Evolutionary conservation across 2,888 invertebrate genomes (phyloP).

Genomic region (Phania funesta): DNA sequence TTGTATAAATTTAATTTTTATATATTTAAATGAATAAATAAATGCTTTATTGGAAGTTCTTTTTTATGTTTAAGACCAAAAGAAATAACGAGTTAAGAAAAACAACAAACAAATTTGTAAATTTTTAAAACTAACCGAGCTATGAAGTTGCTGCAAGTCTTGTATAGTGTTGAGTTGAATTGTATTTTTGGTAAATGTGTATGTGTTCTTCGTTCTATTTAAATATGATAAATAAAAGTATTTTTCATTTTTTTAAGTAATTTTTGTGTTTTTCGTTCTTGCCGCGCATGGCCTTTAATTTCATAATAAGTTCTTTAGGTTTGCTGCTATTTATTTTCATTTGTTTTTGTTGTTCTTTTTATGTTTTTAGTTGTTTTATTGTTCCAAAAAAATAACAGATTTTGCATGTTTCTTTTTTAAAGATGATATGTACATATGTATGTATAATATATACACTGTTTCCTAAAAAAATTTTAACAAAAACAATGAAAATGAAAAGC

Average conservation of each 20-base stretch:
- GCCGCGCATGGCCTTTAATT: constrained; percentile 18
- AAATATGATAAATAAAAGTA: background rate
- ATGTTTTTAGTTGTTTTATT: background rate
- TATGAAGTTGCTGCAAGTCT: constrained; percentile 80
- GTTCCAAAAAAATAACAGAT: background rate
- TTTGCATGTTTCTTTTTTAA: constrained; percentile 63
- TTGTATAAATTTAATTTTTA: constrained; percentile 68
- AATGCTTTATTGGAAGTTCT: constrained; percentile 61
- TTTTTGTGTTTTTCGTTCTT: constrained; percentile 15
- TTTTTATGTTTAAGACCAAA: constrained; percentile 63
- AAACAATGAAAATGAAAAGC: background rate
- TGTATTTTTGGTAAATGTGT: constrained; percentile 55
- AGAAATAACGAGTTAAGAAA: constrained; percentile 54
- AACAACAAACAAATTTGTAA: constrained; percentile 70
- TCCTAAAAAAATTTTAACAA: background rate
- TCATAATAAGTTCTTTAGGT: background rate
- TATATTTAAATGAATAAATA: constrained; percentile 41
- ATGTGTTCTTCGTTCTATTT: constrained; percentile 19
- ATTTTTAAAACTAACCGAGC: constrained; percentile 72
- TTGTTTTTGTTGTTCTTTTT: constrained; percentile 16
- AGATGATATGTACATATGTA: background rate
- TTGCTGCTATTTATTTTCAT: constrained; percentile 3
- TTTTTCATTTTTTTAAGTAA: constrained; percentile 1
- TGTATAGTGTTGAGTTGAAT: constrained; percentile 60
- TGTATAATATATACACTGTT: too few species aligned